Conservation (phyloP, 2,797 vertebrate species). For the Anguilla anguilla region DNA sequence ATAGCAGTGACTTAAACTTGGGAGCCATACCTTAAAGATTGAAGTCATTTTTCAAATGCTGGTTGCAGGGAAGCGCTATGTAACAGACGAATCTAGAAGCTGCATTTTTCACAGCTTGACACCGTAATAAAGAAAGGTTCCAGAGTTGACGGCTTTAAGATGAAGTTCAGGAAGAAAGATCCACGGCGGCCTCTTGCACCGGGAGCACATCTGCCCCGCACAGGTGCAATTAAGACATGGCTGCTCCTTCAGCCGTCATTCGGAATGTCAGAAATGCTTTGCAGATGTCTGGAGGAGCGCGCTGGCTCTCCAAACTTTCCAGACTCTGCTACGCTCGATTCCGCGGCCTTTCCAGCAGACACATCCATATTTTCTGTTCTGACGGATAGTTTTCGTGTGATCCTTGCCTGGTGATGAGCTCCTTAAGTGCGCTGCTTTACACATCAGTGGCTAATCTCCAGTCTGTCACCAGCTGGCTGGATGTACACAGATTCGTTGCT, state of each 20-base stretch:
- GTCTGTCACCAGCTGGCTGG: not conserved
- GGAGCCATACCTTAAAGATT: not conserved
- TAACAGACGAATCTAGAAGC: not conserved
- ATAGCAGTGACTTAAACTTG: not conserved
- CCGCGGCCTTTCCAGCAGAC: not conserved
- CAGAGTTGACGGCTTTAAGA: not conserved
- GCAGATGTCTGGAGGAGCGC: not conserved
- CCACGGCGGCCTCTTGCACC: not conserved
- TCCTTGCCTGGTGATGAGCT: not conserved
- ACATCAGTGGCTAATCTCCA: not conserved
- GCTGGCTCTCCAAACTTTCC: not conserved
- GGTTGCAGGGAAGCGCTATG: not conserved
- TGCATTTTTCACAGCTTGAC: not conserved
- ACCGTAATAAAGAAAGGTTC: not conserved
- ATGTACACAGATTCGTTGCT: not conserved
- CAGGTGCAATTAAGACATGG: conserved; percentile 13
- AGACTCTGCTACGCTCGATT: not conserved
- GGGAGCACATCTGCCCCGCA: not conserved
- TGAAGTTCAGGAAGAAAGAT: not conserved
- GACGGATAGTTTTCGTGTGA: not conserved
- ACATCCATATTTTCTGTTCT: not conserved
- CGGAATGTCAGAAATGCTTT: conserved; percentile 13
- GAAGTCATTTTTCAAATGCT: not conserved
- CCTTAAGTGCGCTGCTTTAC: not conserved
- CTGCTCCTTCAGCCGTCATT: not conserved